Conservation (phyloP, 2,113 vertebrate genomes). For the Falco punctatus region DNA sequence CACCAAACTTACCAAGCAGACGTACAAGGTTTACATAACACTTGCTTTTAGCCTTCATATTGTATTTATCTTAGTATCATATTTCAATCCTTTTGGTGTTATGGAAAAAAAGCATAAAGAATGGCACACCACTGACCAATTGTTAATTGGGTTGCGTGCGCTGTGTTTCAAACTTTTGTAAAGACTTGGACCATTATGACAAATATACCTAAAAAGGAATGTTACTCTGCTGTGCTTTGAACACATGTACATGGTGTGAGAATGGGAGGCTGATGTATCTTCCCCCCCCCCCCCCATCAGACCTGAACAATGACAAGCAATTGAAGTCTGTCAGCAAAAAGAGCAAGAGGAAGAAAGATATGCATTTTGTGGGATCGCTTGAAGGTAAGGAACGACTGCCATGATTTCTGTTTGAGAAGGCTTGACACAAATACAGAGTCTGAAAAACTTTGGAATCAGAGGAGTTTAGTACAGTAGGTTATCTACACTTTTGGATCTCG, state of each 20-base stretch:
- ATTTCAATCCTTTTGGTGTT: neutral
- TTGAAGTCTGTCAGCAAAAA: conserved; percentile 56
- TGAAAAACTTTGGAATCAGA: neutral
- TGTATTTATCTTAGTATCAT: neutral
- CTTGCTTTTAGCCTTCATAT: neutral
- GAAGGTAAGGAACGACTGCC: conserved; percentile 64
- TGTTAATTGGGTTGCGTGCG: neutral
- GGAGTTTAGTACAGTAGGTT: neutral
- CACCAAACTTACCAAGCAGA: neutral
- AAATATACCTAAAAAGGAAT: neutral
- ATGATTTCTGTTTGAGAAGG: neutral
- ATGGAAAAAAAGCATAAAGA: neutral
- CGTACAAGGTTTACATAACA: neutral
- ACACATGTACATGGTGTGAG: neutral
- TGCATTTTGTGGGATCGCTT: conserved; percentile 68
- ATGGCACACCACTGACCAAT: neutral
- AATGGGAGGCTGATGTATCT: neutral
- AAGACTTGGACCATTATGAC: neutral
- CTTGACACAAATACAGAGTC: neutral
- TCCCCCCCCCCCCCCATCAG: neutral
- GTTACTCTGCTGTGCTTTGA: neutral
- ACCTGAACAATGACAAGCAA: neutral
- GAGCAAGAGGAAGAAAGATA: conserved; percentile 80
- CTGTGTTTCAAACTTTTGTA: neutral
- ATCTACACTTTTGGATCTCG: neutral